Evolutionary conservation across 1,140 invertebrate genomes (phyloP), one percentile per base, ranked within the genome.

Genomic region (Zaprionus camerounensis): DNA sequence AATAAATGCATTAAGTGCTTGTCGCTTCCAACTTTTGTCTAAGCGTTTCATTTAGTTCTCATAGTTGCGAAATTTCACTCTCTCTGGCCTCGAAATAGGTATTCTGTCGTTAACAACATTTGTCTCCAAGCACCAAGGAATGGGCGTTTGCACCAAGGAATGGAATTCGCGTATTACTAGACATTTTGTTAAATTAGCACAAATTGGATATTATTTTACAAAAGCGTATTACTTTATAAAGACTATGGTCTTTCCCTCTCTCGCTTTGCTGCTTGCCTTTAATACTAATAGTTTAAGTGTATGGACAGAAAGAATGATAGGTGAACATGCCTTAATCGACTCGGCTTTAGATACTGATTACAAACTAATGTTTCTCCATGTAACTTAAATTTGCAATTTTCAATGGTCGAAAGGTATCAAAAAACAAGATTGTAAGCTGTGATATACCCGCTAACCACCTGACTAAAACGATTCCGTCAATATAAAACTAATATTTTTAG

Each of bases 1-100:
- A 85, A 80, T 86, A 91, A 91, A 86, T 82, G 81, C 87, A 91
- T 91, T 91, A 91, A 91, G 82, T 91, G 78, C 82, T 91, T 83
- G 82, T 79, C 82, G 71, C 78, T 65, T 41, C 76, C 64, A 76
- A 81, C 80, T 83, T 86, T 79, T 80, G 80, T 81, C 82, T 81
- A 91, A 91, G 80, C 86, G 86, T 86, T 91, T 78, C 82, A 91
- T 91, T 91, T 91, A 83, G 82, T 91, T 91, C 76, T 85, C 78
- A 79, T 76, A 88, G 81, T 81, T 81, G 74, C 69, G 68, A 74
- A 59, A 26, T 53, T 22, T 53, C 24, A 36, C 46, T 46, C 53
- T 70, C 51, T 51, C 20, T 17, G 6, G n/a, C n/a, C 5, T 17
- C 5, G 22, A 34, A 66, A 69, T 31, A 69, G 64, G 63, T 70